Evolutionary conservation across 1,140 invertebrate species (phyloP).

Genomic region (Bombyx mori): ASM3026992v2 NC_085131.1:5344501-5345000

Average conservation of each 20-base stretch:
- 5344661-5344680: no score
- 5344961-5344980: slow-evolving; percentile 80
- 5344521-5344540: slow-evolving; percentile 94
- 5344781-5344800: no score
- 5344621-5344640: slow-evolving; percentile 5
- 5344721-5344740: no score
- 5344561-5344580: slow-evolving; percentile 89
- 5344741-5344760: no score
- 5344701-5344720: no score
- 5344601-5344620: slow-evolving; percentile 41
- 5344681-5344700: no score
- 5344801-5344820: no score
- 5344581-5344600: slow-evolving; percentile 85
- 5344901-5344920: slow-evolving; percentile 87
- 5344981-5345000: slow-evolving; percentile 90
- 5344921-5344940: slow-evolving; percentile 57
- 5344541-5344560: slow-evolving; percentile 97
- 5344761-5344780: no score
- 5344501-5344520: slow-evolving; percentile 83
- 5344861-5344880: slow-evolving; percentile 58
- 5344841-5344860: slow-evolving; percentile 12
- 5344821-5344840: no score
- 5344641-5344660: background rate
- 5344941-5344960: slow-evolving; percentile 45
- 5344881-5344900: slow-evolving; percentile 84